Evolutionary conservation across 2,888 invertebrate genomes (phyloP).

Genomic region (Andrena chrysosceles): DNA sequence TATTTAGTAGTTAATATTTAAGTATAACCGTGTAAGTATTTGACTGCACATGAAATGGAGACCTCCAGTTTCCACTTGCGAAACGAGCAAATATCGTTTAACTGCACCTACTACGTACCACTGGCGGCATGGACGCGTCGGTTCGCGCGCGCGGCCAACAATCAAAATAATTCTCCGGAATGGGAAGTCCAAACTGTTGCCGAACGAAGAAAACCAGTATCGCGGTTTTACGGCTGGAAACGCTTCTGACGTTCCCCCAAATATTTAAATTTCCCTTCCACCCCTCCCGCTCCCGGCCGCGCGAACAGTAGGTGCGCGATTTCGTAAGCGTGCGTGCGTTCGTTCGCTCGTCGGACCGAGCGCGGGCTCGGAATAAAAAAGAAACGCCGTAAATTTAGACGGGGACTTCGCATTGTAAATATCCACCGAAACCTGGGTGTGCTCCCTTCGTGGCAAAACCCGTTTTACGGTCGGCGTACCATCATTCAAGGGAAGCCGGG

Average conservation of each 20-base stretch:
- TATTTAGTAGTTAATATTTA: too few relatives aligned
- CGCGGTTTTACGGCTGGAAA: constrained; percentile 39
- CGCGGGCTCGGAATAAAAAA: constrained; percentile 21
- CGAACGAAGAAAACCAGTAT: constrained; percentile 57
- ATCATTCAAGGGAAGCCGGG: too few relatives aligned
- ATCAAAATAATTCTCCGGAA: constrained; percentile 53
- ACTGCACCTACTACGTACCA: constrained; percentile 34
- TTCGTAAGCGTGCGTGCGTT: constrained; percentile 42
- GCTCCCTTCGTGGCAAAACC: not conserved
- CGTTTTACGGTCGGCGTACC: too few relatives aligned
- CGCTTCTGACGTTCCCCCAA: constrained; percentile 52
- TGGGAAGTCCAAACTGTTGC: constrained; percentile 21
- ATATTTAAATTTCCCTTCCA: constrained; percentile 51
- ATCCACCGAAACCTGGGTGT: not conserved
- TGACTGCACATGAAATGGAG: too few relatives aligned
- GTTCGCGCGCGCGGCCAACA: constrained; percentile 45
- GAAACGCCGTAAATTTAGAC: constrained; percentile 33
- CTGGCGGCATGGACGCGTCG: constrained; percentile 33
- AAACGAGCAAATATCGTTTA: too few relatives aligned
- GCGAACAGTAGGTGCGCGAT: constrained; percentile 34
- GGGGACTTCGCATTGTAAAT: not conserved
- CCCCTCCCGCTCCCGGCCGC: not conserved
- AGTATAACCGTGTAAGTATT: too few relatives aligned
- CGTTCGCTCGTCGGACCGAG: not conserved
- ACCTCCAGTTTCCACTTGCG: too few relatives aligned